Percentiles rank a stretch among this genome's conserved stretches.
phyloP scores from a whole-genome alignment of 2,888 invertebrate genomes.

The Parnassius smintheus region DNA sequence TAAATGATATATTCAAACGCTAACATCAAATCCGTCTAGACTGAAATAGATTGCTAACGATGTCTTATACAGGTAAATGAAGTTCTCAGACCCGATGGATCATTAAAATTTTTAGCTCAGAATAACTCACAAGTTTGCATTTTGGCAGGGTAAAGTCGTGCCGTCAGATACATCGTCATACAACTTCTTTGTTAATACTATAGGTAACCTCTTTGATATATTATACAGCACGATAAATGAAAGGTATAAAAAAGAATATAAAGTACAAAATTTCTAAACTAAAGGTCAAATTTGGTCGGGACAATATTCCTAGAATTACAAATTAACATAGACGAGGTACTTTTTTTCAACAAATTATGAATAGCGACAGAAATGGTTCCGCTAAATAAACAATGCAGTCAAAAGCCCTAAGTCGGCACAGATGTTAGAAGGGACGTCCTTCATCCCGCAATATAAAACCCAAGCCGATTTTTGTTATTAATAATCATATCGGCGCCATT shows the following conservation, averaged over 20 bases:
- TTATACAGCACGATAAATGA: no score
- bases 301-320: slow-evolving; percentile 25
- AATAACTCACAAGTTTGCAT: slow-evolving; percentile 22
- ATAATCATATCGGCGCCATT: slow-evolving; percentile 77
- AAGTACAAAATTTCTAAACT: no score
- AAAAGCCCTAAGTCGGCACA: slow-evolving; percentile 63
- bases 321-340: slow-evolving; percentile 25
- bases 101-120: slow-evolving; percentile 59
- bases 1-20: slow-evolving; percentile 75
- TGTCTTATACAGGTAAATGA: slow-evolving; percentile 76
- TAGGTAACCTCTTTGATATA: no score
- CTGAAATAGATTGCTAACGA: slow-evolving; percentile 76
- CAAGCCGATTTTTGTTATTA: slow-evolving; percentile 71
- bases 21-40: slow-evolving; percentile 67
- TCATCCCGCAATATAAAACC: slow-evolving; percentile 66
- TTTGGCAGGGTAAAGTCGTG: neutral
- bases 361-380: slow-evolving; percentile 61
- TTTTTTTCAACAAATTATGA: slow-evolving; percentile 43
- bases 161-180: no score
- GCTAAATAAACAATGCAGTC: slow-evolving; percentile 68
- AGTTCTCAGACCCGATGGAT: slow-evolving; percentile 69
- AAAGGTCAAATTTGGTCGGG: slow-evolving; percentile 12
- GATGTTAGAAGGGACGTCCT: slow-evolving; percentile 63
- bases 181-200: no score
- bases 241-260: no score